Base-by-base conservation (phyloP, 2,888 invertebrate species). In the Alentia gelatinosa region DNA sequence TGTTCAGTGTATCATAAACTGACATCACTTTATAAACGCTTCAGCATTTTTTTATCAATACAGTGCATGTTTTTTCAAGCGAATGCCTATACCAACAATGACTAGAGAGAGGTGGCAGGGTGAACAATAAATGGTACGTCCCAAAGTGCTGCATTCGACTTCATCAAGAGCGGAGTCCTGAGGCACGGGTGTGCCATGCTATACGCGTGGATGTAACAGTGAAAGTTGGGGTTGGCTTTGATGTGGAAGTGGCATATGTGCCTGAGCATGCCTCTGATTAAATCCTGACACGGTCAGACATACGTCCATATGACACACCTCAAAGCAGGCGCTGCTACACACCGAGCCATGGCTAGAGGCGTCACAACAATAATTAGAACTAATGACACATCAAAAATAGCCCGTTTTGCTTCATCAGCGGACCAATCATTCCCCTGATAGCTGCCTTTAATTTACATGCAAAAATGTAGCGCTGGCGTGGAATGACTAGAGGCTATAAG, bases 381-480 rank as follows among this genome's bases (percentile, higher is more conserved):
- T 79, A 79, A 79, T 79, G 79, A 35, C 79, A 79, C 79, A 79
- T 79, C 79, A 79, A 79, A 79, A 79, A 79, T 79, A 79, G 39
- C 79, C 79, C 79, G 79, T 79, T 79, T 79, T 79, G 79, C 79
- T 79, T 79, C 79, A 79, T 79, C 79, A 79, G 79, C 79, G 12
- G 79, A 39, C 79, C 79, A 79, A 79, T 79, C 79, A 79, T 79
- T 35, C 79, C 79, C 12, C 79, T 79, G 79, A 79, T 79, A 79
- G 79, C 79, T 79, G 79, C 79, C 79, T 79, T 79, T 79, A 79
- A 79, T 79, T 79, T 79, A 79, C 79, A 79, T 79, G 79, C 79
- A 79, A 79, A 79, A 79, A 79, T 79, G 9, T 39, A 79, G 37
- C 79, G 12, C 9, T 26, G 26, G 79, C 39, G 79, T 19, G n/a